Percentiles rank a stretch among this genome's conserved stretches.
These are phyloP conservation scores for Drosophila borealis DNA, from an alignment of 2,888 invertebrate species.

Conservation along the genomic window DNA sequence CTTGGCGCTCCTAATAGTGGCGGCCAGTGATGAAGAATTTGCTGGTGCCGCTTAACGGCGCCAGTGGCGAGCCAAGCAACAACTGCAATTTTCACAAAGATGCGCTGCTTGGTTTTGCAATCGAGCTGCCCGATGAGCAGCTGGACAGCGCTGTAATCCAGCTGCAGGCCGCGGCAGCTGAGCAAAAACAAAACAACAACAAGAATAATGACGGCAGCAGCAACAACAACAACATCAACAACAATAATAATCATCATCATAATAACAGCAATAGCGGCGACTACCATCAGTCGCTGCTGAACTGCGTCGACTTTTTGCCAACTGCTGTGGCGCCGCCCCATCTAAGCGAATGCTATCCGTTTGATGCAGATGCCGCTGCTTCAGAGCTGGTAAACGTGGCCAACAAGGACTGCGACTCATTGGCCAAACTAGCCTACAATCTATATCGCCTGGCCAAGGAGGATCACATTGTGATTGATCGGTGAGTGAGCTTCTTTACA, in stretches of 20 bases:
- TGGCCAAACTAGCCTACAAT: conserved; percentile 80
- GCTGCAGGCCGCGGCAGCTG: conserved; percentile 51
- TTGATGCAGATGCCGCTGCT: conserved; percentile 38
- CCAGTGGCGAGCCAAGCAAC: conserved; percentile 25
- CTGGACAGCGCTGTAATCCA: conserved; percentile 56
- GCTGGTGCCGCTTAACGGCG: conserved; percentile 42
- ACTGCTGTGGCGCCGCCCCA: conserved; percentile 19
- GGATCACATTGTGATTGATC: conserved; percentile 83
- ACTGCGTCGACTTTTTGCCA: conserved; percentile 42
- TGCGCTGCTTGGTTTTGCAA: conserved; percentile 45
- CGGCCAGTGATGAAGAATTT: conserved; percentile 39
- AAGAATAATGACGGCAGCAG: conserved; percentile 5
- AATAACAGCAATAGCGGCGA: conserved; percentile 33
- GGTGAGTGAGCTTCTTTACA: conserved; percentile 48
- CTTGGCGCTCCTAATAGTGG: background rate
- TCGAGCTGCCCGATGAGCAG: conserved; percentile 50
- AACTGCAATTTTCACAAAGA: conserved; percentile 48
- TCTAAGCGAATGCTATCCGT: conserved; percentile 36
- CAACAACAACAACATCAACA: conserved; percentile 12
- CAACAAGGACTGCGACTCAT: conserved; percentile 69
- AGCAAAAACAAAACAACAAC: conserved; percentile 36
- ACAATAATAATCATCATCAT: conserved; percentile 14
- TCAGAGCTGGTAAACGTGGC: conserved; percentile 57
- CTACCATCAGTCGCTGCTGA: conserved; percentile 34
- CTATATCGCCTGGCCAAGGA: conserved; percentile 78